Conservation (phyloP, 2,888 invertebrate species). For the Ischnura elegans region DNA sequence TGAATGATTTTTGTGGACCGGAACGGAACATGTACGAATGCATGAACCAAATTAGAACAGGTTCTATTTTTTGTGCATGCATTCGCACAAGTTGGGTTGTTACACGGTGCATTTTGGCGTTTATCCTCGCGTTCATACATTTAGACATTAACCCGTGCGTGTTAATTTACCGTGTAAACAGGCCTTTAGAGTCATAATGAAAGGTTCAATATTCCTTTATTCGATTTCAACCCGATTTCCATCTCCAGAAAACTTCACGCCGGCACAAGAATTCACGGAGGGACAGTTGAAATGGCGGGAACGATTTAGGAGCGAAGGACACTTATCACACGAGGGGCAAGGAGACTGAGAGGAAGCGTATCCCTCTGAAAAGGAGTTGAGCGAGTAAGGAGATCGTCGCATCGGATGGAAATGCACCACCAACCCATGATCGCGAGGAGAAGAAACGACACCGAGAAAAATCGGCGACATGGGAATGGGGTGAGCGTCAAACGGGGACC, state of each 20-base stretch:
- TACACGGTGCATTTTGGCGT: no score
- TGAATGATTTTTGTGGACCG: no score
- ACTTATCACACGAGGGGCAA: neutral
- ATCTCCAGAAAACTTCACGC: neutral
- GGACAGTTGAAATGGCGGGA: neutral
- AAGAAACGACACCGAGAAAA: neutral
- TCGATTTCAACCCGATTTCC: neutral
- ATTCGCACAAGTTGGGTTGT: no score
- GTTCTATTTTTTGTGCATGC: no score
- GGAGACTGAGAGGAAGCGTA: neutral
- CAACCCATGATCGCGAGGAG: neutral
- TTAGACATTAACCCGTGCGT: no score
- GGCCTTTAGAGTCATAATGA: no score
- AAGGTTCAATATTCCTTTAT: no score
- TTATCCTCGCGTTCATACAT: no score
- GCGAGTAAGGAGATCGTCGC: neutral
- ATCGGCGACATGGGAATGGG: neutral
- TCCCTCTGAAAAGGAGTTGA: neutral
- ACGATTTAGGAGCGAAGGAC: neutral
- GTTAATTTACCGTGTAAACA: no score
- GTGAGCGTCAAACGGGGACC: constrained; percentile 18
- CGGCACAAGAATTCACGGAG: neutral
- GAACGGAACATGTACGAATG: no score
- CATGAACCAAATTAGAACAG: no score
- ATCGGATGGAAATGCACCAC: neutral